Conservation (phyloP, 2,113 vertebrate species). For the Scomber scombrus region DNA sequence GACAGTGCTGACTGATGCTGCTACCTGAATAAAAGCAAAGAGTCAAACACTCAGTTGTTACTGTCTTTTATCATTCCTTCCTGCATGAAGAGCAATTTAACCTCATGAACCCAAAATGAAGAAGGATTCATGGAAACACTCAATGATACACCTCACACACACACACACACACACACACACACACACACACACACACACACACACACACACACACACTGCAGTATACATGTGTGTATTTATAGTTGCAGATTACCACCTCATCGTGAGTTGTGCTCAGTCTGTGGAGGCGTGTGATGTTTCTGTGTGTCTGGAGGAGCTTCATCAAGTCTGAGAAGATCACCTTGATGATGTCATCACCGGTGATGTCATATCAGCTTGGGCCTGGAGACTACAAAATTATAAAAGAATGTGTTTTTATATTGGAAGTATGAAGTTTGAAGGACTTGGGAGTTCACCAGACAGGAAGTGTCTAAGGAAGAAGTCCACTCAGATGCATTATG, state of each 20-base stretch:
- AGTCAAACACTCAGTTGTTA: conserved; percentile 41
- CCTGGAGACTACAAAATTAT: too few relatives aligned
- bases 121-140: neutral
- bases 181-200: neutral
- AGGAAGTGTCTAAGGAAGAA: too few relatives aligned
- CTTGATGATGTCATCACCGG: too few relatives aligned
- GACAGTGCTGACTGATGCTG: conserved; percentile 74
- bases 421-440: too few relatives aligned
- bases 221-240: neutral
- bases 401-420: too few relatives aligned
- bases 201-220: too few relatives aligned
- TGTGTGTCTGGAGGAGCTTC: too few relatives aligned
- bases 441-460: too few relatives aligned
- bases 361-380: too few relatives aligned
- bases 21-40: conserved; percentile 83
- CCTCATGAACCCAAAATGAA: conserved; percentile 3
- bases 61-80: conserved; percentile 21
- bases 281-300: too few relatives aligned
- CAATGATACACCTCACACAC: neutral
- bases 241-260: neutral
- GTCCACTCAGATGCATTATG: too few relatives aligned
- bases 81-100: conserved; percentile 12
- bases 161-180: neutral
- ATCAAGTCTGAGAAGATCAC: too few relatives aligned
- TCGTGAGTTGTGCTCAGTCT: neutral